Base-by-base conservation (phyloP, 1,140 invertebrate genomes). In the Zaprionus kolodkinae region DNA sequence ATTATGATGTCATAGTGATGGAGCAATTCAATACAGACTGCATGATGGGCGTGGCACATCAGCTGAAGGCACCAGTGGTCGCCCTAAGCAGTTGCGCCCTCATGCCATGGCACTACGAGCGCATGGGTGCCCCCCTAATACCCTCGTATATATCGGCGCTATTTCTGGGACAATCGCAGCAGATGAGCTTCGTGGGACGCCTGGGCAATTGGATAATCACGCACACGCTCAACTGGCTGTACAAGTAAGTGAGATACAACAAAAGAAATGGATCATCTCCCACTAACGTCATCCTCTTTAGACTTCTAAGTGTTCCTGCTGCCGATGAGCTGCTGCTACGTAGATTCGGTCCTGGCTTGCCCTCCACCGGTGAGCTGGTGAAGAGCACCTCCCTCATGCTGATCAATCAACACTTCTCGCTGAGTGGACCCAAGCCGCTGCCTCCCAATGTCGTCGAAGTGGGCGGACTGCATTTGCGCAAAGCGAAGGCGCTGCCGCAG, bases 1-100 rank as follows among this genome's bases (percentile, higher is more conserved):
- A 94, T 61, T 96, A 95, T 60, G 96, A 97, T 86, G 74, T 96
- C 0, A 93, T 96, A 12, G 75, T 96, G 1, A 92, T 94, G 0
- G 96, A 96, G 87, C 93, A 94, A 30, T 96, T 96, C 79, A 96
- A 96, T 63, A 95, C 93, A 48, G 95, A 96, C 71, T 96, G 96
- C 82, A 94, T 94, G 69, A 88, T 96, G 50, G 94, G 94, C 9
- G 91, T 96, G 12, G 93, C 94, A 27, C 92, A 95, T 68, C 94
- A 94, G 71, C 93, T 95, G 21, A 92, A 94, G 59, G 94, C 94
- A 5, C 96, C 95, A 0, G 93, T 95, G 1, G 94, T 96, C 4
- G 92, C 93, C 3, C 80, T 94, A 27, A 93, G 93, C 70, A 94
- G 95, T 1, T 94, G 94, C 57, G 91, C 93, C 6, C 54, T 95